Percentiles rank a stretch among this genome's conserved stretches.
These are phyloP conservation scores for Drosophila yooni DNA, from an alignment of 2,888 invertebrate genomes.

Conservation along the genomic window DNA sequence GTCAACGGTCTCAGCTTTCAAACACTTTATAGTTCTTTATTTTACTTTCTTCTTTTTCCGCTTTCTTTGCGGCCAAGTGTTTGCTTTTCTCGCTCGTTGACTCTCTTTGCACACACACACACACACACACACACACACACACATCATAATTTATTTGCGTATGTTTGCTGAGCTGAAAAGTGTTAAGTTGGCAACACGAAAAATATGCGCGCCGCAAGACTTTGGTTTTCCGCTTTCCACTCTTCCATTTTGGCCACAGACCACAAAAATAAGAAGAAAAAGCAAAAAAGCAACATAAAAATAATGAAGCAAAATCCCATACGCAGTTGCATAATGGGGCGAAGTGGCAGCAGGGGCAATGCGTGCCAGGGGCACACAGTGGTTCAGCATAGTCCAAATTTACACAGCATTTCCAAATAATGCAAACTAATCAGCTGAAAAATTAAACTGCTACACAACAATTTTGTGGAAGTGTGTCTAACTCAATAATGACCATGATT, in stretches of 20 bases:
- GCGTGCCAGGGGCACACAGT: conserved; percentile 43
- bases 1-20: conserved; percentile 64
- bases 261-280: conserved; percentile 12
- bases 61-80: conserved; percentile 54
- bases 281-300: not conserved
- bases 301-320: conserved; percentile 21
- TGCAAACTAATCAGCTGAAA: not conserved
- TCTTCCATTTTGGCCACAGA: conserved; percentile 9
- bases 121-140: conserved; percentile 30
- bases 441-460: not conserved
- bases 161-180: conserved; percentile 67
- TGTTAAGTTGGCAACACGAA: conserved; percentile 79
- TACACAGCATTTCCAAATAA: not conserved
- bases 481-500: not conserved
- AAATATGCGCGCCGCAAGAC: conserved; percentile 73
- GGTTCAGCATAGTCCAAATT: conserved; percentile 6
- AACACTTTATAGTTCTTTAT: conserved; percentile 69
- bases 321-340: conserved; percentile 12
- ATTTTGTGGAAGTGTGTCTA: not conserved
- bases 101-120: conserved; percentile 49
- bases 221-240: conserved; percentile 61
- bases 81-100: conserved; percentile 74
- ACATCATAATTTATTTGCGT: conserved; percentile 62
- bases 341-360: not conserved
- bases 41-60: conserved; percentile 23